Base-by-base conservation (phyloP, 1,140 invertebrate genomes). In the Pentalonia nigronervosa region DNA sequence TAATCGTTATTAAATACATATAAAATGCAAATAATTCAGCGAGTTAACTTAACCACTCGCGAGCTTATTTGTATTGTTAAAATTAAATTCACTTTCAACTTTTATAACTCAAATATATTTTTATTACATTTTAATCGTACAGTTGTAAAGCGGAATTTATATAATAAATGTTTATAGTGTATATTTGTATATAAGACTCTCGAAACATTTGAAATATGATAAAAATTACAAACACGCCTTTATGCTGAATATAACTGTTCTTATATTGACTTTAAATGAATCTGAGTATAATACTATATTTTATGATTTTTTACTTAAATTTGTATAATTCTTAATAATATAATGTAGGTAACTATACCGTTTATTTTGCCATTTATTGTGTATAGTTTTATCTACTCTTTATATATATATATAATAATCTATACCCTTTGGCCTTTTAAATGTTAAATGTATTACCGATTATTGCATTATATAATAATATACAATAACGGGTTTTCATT, bases 141-240 rank as follows among this genome's bases (percentile, higher is more conserved):
- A 67, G 25, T 25, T 60, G 25, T 6, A 67, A 30, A n/a, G 30
- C 30, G 60, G 60, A 67, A 67, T 67, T 67, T 67, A 67, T 67
- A n/a, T 67, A 30, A 60, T 60, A 60, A 60, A 60, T 67, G 30
- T 17, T 4, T 67, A 67, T 67, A n/a, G 41, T 41, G 41, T 2
- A 41, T 41, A n/a, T 17, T 14, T n/a, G 21, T 67, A n/a, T 7
- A n/a, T 67, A n/a, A 30, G 14, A 76, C 30, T 76, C 60, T n/a
- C 60, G 14, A 14, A 76, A 76, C n/a, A 76, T 30, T 34, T 76
- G n/a, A 9, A 76, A 76, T 76, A 76, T 76, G 30, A 34, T 76
- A 76, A 76, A 76, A 76, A 76, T 76, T 76, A 76, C 30, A 76
- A 76, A n/a, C 60, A 76, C n/a, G 60, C n/a, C n/a, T n/a, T 76